Conservation (phyloP, 2,888 invertebrate genomes). For the Cryptophagus acutangulus region DNA sequence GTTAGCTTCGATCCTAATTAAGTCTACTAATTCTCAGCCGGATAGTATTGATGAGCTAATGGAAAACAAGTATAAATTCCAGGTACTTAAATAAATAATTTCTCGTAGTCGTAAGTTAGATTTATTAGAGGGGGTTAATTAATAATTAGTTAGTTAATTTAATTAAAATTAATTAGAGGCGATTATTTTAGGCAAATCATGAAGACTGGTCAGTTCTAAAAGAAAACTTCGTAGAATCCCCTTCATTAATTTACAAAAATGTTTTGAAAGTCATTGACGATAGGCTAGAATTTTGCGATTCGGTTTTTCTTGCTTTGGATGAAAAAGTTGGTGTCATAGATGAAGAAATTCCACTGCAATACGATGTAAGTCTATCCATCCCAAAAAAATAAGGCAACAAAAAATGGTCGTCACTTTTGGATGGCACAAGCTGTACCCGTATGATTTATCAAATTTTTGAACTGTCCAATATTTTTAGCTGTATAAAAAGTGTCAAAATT, state of each 20-base stretch:
- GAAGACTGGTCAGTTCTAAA: slow-evolving; percentile 19
- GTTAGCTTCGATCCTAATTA: slow-evolving; percentile 17
- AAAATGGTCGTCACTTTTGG: no score
- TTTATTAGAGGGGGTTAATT: background rate
- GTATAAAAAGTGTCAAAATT: background rate
- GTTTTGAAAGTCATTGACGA: slow-evolving; percentile 10
- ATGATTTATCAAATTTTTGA: no score
- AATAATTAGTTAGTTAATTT: slow-evolving; percentile 1
- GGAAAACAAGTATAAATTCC: slow-evolving; percentile 14
- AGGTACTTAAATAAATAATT: slow-evolving; percentile 7
- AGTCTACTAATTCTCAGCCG: slow-evolving; percentile 12
- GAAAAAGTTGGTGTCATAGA: slow-evolving; percentile 17
- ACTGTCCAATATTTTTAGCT: background rate
- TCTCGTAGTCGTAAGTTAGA: background rate
- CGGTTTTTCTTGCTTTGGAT: slow-evolving; percentile 6
- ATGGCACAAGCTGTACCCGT: no score
- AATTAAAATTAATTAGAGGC: background rate
- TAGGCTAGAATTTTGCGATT: slow-evolving; percentile 14
- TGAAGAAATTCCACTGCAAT: slow-evolving; percentile 18
- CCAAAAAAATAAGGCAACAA: no score
- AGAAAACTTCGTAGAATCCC: slow-evolving; percentile 15
- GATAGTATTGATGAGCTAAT: slow-evolving; percentile 16
- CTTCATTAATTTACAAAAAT: slow-evolving; percentile 10
- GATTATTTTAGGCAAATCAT: slow-evolving; percentile 6
- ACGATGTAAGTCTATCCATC: no score